Conservation (phyloP, 2,888 invertebrate genomes). For the Anorthoa munda region DNA sequence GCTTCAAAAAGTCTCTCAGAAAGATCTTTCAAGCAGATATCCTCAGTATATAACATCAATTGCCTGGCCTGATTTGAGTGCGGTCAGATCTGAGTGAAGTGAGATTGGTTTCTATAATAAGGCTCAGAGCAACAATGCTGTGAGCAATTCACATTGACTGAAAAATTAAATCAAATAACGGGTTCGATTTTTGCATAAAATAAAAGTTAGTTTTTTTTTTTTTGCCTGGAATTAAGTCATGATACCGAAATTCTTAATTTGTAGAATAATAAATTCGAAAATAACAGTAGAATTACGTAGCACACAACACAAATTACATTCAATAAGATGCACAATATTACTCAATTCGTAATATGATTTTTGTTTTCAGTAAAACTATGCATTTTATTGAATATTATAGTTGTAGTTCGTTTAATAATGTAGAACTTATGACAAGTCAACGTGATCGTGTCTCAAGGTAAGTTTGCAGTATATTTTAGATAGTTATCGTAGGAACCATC, state of each 20-base stretch:
- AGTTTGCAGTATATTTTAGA: conserved; percentile 4
- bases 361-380: neutral
- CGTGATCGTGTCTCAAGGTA: conserved; percentile 23
- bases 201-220: neutral
- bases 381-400: conserved; percentile 15
- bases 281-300: neutral
- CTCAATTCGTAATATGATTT: neutral
- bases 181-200: neutral
- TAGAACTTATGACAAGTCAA: neutral
- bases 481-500: neutral
- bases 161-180: neutral
- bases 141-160: too few species aligned
- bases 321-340: conserved; percentile 10
- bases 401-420: conserved; percentile 8
- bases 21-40: neutral
- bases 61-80: neutral
- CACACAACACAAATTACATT: conserved; percentile 23
- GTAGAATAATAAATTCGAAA: neutral
- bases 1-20: neutral
- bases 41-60: neutral
- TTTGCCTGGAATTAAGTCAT: neutral
- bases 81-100: neutral
- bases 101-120: neutral
- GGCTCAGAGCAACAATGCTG: neutral
- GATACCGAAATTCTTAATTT: neutral